Evolutionary conservation across 2,797 vertebrate species (phyloP).

Genomic region (Paratrypauchen microcephalus): DNA sequence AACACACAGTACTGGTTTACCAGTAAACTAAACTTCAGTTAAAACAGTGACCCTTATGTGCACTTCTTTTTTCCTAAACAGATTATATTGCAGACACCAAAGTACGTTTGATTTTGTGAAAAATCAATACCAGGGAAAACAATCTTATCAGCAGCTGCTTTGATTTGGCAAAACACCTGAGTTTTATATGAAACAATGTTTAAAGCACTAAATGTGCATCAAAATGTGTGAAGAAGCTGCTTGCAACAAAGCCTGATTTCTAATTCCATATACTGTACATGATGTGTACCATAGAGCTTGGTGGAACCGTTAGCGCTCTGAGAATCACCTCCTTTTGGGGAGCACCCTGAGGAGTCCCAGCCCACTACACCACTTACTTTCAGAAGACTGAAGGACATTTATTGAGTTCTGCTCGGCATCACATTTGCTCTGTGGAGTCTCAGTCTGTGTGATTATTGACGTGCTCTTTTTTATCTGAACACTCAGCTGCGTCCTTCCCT

Average conservation of each 20-base stretch:
- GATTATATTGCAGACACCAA: not conserved
- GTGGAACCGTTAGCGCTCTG: slow-evolving; percentile 32
- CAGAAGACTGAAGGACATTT: slow-evolving; percentile 21
- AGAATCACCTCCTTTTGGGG: slow-evolving; percentile 38
- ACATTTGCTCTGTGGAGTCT: slow-evolving; percentile 24
- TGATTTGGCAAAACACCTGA: not conserved
- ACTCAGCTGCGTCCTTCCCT: slow-evolving; percentile 31
- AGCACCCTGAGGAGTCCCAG: slow-evolving; percentile 43
- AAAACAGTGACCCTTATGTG: not conserved
- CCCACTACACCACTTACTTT: slow-evolving; percentile 22
- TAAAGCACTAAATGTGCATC: not conserved
- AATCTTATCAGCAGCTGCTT: not conserved
- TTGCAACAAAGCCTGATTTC: not conserved
- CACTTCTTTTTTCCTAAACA: slow-evolving; percentile 1
- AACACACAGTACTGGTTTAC: not conserved
- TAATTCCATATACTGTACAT: not conserved
- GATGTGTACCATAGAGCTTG: slow-evolving; percentile 20
- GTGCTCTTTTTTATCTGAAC: slow-evolving; percentile 48
- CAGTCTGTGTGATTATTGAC: slow-evolving; percentile 78
- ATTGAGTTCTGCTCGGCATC: slow-evolving; percentile 7
- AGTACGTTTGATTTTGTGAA: not conserved
- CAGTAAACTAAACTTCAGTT: not conserved
- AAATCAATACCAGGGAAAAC: not conserved
- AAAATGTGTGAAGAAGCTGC: not conserved
- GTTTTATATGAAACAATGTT: not conserved